These are phyloP conservation scores for Ellobius talpinus DNA, from an alignment of 2,113 vertebrate species.

Conservation along the genomic window DNA sequence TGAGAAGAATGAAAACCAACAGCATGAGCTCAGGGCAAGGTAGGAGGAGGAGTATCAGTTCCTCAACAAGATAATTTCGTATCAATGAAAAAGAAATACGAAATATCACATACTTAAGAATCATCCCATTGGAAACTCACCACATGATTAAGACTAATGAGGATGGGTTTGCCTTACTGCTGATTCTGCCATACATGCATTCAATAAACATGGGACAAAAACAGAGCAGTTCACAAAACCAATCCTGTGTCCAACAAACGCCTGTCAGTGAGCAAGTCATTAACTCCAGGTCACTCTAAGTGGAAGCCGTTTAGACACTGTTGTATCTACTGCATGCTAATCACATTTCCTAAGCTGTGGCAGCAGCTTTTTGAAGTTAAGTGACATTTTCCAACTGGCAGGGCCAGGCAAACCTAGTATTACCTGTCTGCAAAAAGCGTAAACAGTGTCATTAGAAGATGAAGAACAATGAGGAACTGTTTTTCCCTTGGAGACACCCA, in stretches of 20 bases:
- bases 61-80: neutral
- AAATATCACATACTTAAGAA: neutral
- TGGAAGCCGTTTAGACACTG: neutral
- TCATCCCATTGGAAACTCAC: neutral
- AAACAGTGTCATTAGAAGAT: neutral
- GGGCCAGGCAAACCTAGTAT: constrained; percentile 28
- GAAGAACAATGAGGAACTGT: neutral
- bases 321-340: neutral
- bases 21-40: neutral
- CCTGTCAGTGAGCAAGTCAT: neutral
- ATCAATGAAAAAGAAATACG: neutral
- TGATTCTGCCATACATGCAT: neutral
- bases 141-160: neutral
- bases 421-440: constrained; percentile 19
- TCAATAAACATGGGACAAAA: neutral
- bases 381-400: constrained; percentile 54
- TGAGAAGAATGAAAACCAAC: neutral
- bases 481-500: neutral
- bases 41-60: neutral
- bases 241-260: neutral
- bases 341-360: neutral
- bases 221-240: neutral
- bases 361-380: constrained; percentile 24
- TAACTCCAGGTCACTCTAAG: neutral
- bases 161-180: neutral